Base-by-base conservation (phyloP, 2,888 invertebrate species). In the Troides oblongomaculatus region DNA sequence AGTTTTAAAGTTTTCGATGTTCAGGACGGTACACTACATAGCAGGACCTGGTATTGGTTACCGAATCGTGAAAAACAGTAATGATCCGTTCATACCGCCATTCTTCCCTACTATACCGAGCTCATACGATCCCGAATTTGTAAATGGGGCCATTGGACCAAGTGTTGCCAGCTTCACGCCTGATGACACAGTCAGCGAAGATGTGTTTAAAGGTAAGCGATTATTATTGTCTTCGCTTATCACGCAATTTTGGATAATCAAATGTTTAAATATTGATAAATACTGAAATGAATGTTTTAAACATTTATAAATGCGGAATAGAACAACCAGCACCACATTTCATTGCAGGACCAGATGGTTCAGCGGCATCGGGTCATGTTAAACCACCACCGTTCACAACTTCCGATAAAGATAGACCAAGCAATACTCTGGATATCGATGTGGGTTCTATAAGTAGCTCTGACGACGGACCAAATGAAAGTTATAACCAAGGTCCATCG, bases 1-100 rank as follows among this genome's bases (percentile, higher is more conserved):
- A n/a, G 18, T 53, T n/a, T n/a, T n/a, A 1, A n/a, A 6, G n/a
- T 7, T 53, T 53, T 1, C 18, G 18, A 53, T 53, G 12, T n/a
- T 36, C 79, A 93, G 94, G 74, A 95, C 96, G 0, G 96, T 96
- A 0, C 95, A 96, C 84, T 96, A 96, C 82, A 96, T 95, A 74
- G 96, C 96, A 0, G 96, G 96, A 0, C 96, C 96, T 0, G 95
- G 94, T 18, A 96, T 96, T 62, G 96, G 96, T 0, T 96, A 96
- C 79, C 93, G 96, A 60, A 95, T 96, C 3, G 90, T 96, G 14
- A 95, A 96, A 82, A 95, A 94, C 75, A 94, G 94, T 70, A 94
- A 95, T 78, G 95, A 96, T 50, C 95, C 95, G 0, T 94, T 93
- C 81, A 92, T 94, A 69, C 94, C 95, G 0, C 87, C 94, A 0